Conservation (phyloP, 2,113 vertebrate genomes). For the Semnornis frantzii region DNA sequence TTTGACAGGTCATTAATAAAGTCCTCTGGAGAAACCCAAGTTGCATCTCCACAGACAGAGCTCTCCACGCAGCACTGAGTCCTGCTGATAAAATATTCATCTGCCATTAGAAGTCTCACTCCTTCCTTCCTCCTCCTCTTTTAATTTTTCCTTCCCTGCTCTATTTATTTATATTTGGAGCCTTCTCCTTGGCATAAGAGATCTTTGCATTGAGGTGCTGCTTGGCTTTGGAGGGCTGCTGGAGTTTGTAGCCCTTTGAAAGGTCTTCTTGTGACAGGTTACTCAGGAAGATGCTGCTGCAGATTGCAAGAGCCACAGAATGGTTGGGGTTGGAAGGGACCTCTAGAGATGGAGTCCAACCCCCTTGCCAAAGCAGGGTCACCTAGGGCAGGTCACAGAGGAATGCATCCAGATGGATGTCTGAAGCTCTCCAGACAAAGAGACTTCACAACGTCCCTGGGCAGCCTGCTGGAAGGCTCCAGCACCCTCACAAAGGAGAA, state of each 20-base stretch:
- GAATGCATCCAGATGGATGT: background rate
- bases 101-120: constrained; percentile 19
- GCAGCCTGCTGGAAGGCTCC: too few relatives aligned
- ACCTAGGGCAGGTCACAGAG: too few relatives aligned
- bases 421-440: too few relatives aligned
- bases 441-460: too few relatives aligned
- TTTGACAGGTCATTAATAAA: constrained; percentile 75
- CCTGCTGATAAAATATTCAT: constrained; percentile 69
- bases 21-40: constrained; percentile 20
- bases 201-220: too few relatives aligned
- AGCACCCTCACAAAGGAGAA: too few relatives aligned
- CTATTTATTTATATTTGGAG: background rate
- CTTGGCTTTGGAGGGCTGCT: too few relatives aligned
- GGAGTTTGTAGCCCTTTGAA: too few relatives aligned
- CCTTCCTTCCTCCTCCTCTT: background rate
- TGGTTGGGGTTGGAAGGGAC: background rate
- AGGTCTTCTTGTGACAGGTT: too few relatives aligned
- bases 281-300: too few relatives aligned
- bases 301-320: too few relatives aligned
- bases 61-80: constrained; percentile 33
- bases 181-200: accelerated
- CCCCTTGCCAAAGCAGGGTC: too few relatives aligned
- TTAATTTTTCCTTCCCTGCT: background rate
- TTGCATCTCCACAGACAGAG: constrained; percentile 65
- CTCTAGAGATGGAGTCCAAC: background rate